A percentile compares a stretch with the other conserved stretches of the same genome.
Conservation (phyloP, 1,140 invertebrate genomes). For the Aporrectodea caliginosa region DNA sequence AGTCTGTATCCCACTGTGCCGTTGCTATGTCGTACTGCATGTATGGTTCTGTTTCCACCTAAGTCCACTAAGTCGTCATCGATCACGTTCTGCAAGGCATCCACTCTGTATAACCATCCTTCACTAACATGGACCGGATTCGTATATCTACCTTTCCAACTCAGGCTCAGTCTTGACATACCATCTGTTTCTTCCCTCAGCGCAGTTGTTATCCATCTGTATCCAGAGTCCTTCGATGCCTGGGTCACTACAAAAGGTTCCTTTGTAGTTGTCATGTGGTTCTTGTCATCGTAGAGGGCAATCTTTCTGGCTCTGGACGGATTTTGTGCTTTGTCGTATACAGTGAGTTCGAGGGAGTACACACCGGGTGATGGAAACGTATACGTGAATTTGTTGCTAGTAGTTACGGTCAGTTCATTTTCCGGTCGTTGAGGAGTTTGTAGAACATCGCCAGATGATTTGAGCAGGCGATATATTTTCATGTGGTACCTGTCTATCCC, state of each 20-base stretch:
- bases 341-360: neutral
- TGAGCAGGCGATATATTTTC: neutral
- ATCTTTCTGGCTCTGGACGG: neutral
- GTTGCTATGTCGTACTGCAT: neutral
- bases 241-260: neutral
- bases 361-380: neutral
- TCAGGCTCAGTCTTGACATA: neutral
- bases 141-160: neutral
- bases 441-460: no score
- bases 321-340: neutral
- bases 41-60: neutral
- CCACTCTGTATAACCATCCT: neutral
- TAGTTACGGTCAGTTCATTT: no score
- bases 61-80: neutral
- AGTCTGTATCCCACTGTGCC: neutral
- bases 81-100: neutral
- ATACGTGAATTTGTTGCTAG: no score
- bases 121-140: neutral
- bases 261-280: neutral
- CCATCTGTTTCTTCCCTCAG: neutral
- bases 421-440: no score
- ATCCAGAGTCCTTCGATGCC: neutral
- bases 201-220: neutral
- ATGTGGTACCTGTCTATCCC: neutral
- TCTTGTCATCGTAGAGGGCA: neutral